phyloP scores from a whole-genome alignment of 2,888 invertebrate genomes.

The Andrena trimmerana region DNA sequence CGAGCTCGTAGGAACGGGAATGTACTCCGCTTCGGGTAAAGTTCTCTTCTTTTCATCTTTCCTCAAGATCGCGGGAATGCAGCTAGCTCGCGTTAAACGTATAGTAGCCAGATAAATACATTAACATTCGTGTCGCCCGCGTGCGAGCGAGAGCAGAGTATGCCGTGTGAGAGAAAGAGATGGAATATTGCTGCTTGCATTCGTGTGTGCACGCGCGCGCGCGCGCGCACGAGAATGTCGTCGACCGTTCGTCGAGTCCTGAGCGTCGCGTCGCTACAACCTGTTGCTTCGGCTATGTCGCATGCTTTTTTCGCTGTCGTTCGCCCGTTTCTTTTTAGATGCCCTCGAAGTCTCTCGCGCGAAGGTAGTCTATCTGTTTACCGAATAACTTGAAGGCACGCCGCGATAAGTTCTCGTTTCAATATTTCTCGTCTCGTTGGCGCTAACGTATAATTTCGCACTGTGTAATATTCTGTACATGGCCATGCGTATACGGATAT shows the following conservation, averaged over 20 bases:
- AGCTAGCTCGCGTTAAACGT: slow-evolving; percentile 6
- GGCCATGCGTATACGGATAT: neutral
- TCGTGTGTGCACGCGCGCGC: slow-evolving; percentile 13
- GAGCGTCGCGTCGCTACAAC: slow-evolving; percentile 68
- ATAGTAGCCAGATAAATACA: slow-evolving; percentile 31
- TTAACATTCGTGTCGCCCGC: slow-evolving; percentile 10
- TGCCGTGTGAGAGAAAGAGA: slow-evolving; percentile 10
- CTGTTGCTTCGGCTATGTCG: slow-evolving; percentile 65
- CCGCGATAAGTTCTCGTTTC: neutral
- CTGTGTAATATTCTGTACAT: neutral
- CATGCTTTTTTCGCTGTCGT: slow-evolving; percentile 33
- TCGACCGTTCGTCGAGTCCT: slow-evolving; percentile 67
- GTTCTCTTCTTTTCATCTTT: slow-evolving; percentile 3
- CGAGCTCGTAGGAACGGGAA: neutral
- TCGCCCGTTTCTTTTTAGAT: slow-evolving; percentile 14
- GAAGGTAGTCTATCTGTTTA: neutral
- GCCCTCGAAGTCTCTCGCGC: neutral
- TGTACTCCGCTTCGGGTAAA: slow-evolving; percentile 8
- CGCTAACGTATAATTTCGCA: neutral
- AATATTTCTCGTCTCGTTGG: neutral
- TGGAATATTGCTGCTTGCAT: slow-evolving; percentile 2
- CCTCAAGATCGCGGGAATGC: neutral
- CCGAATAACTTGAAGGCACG: slow-evolving; percentile 15
- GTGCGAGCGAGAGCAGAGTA: slow-evolving; percentile 25
- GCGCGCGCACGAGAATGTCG: slow-evolving; percentile 65